Evolutionary conservation across 2,888 invertebrate species (phyloP).

Genomic region (Alviniconcha strummeri): DNA sequence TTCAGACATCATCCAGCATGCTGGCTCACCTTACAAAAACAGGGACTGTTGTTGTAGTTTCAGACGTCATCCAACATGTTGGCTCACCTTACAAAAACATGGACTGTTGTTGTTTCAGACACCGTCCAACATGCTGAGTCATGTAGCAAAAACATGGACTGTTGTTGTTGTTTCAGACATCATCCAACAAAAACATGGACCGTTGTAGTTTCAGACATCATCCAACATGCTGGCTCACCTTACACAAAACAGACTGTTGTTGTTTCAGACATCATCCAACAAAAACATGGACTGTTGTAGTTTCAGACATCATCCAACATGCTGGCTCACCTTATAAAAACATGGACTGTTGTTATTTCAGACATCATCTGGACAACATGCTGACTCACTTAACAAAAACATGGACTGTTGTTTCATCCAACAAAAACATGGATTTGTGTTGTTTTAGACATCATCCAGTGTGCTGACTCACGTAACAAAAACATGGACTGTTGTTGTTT

Average conservation of each 20-base stretch:
- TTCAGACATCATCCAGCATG: not conserved
- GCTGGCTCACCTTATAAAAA: not conserved
- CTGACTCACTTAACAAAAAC: not conserved
- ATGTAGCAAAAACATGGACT: not conserved
- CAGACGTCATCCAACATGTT: not conserved
- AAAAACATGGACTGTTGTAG: not conserved
- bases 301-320: too few species aligned
- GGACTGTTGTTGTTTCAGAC: not conserved
- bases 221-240: not conserved
- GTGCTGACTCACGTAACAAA: too few species aligned
- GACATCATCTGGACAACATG: not conserved
- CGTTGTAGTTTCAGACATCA: not conserved
- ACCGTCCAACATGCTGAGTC: not conserved
- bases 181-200: not conserved
- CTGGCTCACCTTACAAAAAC: not conserved
- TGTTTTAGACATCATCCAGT: too few species aligned
- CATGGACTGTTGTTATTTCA: not conserved
- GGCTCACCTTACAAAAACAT: not conserved
- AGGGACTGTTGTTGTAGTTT: not conserved
- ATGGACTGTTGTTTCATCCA: not conserved
- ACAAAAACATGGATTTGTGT: not conserved
- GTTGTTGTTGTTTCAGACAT: not conserved
- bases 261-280: too few species aligned
- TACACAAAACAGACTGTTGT: too few species aligned
- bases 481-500: not conserved